Evolutionary conservation across 2,113 vertebrate genomes (phyloP).

Genomic region (Protomyctophum bolini): DNA sequence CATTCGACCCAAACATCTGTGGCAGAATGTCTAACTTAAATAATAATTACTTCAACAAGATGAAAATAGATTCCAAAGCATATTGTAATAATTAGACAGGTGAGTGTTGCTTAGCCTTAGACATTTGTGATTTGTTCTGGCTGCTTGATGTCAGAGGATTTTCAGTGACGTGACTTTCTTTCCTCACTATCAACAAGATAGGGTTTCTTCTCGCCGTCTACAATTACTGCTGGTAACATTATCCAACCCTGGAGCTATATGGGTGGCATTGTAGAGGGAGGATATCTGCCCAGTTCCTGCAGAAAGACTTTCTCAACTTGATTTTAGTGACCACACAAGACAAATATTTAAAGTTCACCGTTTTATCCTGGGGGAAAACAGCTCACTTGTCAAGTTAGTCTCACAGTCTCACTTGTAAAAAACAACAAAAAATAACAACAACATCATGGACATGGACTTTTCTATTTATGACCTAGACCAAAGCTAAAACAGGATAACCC

Average conservation of each 20-base stretch:
- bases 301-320: not conserved
- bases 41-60: too few relatives aligned
- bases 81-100: not conserved
- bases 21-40: too few relatives aligned
- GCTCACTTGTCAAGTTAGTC: not conserved
- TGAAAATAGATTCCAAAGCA: too few relatives aligned
- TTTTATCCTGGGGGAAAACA: too few relatives aligned
- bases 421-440: not conserved
- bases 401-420: not conserved
- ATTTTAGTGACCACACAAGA: not conserved
- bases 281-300: slow-evolving; percentile 1
- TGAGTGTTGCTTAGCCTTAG: not conserved
- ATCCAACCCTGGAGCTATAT: slow-evolving; percentile 11
- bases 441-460: slow-evolving; percentile 9
- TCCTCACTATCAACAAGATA: slow-evolving; percentile 15
- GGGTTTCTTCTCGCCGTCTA: slow-evolving; percentile 35
- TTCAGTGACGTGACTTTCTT: slow-evolving; percentile 6
- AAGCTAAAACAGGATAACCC: not conserved
- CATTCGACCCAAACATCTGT: too few relatives aligned
- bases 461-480: not conserved
- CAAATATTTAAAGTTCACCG: not conserved
- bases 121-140: slow-evolving; percentile 11
- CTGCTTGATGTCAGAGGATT: not conserved
- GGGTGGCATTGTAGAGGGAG: slow-evolving; percentile 11
- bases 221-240: slow-evolving; percentile 45